Evolutionary conservation across 2,113 vertebrate species (phyloP).

Genomic region (Pimephales promelas): DNA sequence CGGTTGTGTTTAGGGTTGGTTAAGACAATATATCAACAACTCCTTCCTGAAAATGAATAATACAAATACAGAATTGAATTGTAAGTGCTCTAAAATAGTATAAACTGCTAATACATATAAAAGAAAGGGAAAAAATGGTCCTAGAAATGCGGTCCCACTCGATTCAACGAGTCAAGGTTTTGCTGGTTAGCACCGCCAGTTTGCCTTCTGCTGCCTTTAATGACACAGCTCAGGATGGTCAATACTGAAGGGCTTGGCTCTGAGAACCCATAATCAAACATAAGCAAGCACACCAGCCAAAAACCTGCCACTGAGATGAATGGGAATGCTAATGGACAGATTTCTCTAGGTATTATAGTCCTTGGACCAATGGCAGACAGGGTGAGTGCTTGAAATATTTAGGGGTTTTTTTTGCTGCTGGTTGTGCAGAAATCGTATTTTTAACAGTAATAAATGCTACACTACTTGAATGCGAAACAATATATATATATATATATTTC

Average conservation of each 20-base stretch:
- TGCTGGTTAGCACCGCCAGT: neutral
- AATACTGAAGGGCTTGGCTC: conserved; percentile 1
- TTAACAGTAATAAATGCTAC: too few species aligned
- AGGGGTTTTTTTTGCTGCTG: neutral
- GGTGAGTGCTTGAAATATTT: neutral
- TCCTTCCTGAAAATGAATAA: too few species aligned
- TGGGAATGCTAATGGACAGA: conserved; percentile 3
- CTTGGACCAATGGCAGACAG: neutral
- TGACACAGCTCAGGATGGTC: conserved; percentile 9
- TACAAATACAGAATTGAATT: too few species aligned
- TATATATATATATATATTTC: too few species aligned
- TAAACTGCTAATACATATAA: too few species aligned
- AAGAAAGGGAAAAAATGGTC: too few species aligned
- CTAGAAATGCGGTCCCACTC: too few species aligned
- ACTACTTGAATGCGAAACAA: too few species aligned
- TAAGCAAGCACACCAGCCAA: neutral
- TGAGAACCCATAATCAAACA: conserved; percentile 18
- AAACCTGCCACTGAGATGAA: neutral
- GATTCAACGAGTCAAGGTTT: neutral
- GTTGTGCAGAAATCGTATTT: neutral
- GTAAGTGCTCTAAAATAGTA: too few species aligned
- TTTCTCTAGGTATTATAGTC: conserved; percentile 12
- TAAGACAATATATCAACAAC: too few species aligned
- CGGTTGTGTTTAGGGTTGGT: too few species aligned
- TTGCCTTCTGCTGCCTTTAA: neutral